Base-by-base conservation (phyloP, 2,888 invertebrate genomes). In the Lamproptera curius region DNA sequence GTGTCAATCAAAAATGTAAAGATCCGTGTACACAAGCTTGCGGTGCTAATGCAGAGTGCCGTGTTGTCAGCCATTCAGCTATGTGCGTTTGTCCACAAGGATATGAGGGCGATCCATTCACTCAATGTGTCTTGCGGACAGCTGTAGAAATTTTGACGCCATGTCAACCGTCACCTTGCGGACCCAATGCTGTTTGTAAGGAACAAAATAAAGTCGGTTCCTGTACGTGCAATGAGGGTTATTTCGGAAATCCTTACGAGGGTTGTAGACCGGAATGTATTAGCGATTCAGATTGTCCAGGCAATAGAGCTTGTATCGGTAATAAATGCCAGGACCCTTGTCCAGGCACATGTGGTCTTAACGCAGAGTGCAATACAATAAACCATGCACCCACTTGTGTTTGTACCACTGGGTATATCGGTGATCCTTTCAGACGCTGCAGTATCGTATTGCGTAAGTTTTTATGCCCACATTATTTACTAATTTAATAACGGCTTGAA, bases 261-360 rank as follows among this genome's bases (percentile, higher is more conserved):
- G 92, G 92, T 15, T 94, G 94, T 72, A 89, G 92, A 38, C 94
- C 94, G 10, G 94, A 94, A 77, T 94, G 94, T 74, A 83, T 92
- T 0, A 72, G 91, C 34, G 92, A 93, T 66, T 91, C 92, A 0
- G 94, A 94, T 62, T 94, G 94, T 70, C 80, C 91, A 1, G 91
- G 92, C 31, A 91, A 92, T 65, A 90, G 88, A 67, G 93, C 94
- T 1, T 95, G 95, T 57, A 88, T 92, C 31, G 90, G 90, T 55
- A 92, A 91, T 60, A 93, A 93, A 76, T 95, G 95, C 69, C 88
- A 90, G 63, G 91, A 94, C 70, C 94, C 94, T 15, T 94, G 94
- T 61, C 91, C 92, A 0, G 93, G 94, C 47, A 91, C 91, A 15
- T 95, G 95, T 69, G 94, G 93, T 28, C 83, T 90, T 55, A 93